Evolutionary conservation across 2,888 invertebrate genomes (phyloP).

Genomic region (Aphelenchoides bicaudatus): DNA sequence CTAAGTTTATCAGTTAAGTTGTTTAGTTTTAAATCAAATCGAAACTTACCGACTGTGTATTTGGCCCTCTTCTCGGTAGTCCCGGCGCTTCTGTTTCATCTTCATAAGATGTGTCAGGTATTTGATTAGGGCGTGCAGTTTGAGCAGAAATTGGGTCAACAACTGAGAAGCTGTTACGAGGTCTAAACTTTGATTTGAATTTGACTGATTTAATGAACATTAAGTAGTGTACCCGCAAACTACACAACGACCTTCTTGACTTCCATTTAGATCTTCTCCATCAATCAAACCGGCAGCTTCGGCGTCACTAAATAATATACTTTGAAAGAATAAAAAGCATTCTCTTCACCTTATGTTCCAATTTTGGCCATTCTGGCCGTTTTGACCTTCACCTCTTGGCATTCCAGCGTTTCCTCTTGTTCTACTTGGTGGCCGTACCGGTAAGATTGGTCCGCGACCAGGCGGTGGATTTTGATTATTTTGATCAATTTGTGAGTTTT

Average conservation of each 20-base stretch:
- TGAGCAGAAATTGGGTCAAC: neutral
- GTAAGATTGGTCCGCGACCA: too few relatives aligned
- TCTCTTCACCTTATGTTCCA: too few relatives aligned
- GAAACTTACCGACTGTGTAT: neutral
- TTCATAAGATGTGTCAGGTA: too few relatives aligned
- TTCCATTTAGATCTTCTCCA: conserved; percentile 13
- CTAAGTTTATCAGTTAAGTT: too few relatives aligned
- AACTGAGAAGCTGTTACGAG: conserved; percentile 7
- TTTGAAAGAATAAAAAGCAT: too few relatives aligned
- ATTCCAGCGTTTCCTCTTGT: too few relatives aligned
- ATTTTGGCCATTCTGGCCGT: neutral
- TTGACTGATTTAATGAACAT: neutral
- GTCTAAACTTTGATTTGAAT: neutral
- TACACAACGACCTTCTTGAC: conserved; percentile 13
- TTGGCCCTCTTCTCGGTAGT: neutral
- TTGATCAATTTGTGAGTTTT: too few relatives aligned
- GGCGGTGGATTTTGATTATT: too few relatives aligned
- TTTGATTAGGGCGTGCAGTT: neutral
- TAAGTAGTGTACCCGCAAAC: conserved; percentile 7
- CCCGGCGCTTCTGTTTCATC: neutral
- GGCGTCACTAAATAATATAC: too few relatives aligned
- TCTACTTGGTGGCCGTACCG: too few relatives aligned
- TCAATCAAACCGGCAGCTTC: conserved; percentile 15
- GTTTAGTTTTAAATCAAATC: too few relatives aligned
- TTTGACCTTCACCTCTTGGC: too few relatives aligned